phyloP scores from a whole-genome alignment of 2,797 vertebrate species.

The Xyrichtys novacula region DNA sequence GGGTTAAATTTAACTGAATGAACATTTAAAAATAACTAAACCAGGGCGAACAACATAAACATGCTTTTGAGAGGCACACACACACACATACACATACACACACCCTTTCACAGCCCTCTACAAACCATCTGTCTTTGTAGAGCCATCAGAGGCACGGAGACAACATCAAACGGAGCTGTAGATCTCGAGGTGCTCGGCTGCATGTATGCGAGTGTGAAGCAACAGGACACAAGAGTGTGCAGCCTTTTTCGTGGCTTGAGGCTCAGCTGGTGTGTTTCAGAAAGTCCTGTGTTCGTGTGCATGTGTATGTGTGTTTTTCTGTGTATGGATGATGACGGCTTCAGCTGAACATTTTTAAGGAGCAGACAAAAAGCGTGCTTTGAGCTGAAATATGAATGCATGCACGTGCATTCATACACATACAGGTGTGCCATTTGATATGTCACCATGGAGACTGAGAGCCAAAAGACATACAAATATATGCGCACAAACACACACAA shows the following conservation, averaged over 20 bases:
- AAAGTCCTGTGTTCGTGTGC: slow-evolving; percentile 39
- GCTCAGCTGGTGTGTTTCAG: slow-evolving; percentile 58
- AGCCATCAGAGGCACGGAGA: slow-evolving; percentile 59
- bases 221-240: slow-evolving; percentile 31
- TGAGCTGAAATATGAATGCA: slow-evolving; percentile 27
- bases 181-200: slow-evolving; percentile 44
- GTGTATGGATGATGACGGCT: slow-evolving; percentile 14
- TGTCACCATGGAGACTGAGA: slow-evolving; percentile 49
- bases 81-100: too few relatives aligned
- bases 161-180: slow-evolving; percentile 63
- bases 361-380: slow-evolving; percentile 23
- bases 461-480: neutral
- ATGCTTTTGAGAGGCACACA: slow-evolving; percentile 21
- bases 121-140: slow-evolving; percentile 68
- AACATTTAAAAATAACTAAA: slow-evolving; percentile 25
- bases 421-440: slow-evolving; percentile 28
- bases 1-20: slow-evolving; percentile 34
- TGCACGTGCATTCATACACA: neutral
- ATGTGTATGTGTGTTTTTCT: slow-evolving; percentile 9
- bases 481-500: neutral
- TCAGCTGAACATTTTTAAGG: slow-evolving; percentile 30
- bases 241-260: slow-evolving; percentile 48
- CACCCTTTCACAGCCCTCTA: slow-evolving; percentile 29
- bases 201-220: slow-evolving; percentile 13
- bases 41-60: slow-evolving; percentile 16